These are phyloP conservation scores for Ormyrus thymus DNA, from an alignment of 2,888 invertebrate species.

Conservation along the genomic window DNA sequence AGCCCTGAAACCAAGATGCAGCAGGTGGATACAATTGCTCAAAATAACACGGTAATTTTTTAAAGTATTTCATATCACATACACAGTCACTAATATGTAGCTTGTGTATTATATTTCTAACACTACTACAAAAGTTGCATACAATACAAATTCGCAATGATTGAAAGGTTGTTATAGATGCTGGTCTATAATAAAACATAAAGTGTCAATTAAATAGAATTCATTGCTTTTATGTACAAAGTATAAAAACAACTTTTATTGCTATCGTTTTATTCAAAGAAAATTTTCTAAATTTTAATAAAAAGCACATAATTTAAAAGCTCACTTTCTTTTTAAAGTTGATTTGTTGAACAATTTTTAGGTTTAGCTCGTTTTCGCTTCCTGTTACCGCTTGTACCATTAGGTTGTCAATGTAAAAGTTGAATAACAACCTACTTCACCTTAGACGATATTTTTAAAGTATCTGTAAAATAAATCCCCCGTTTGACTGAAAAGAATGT, in stretches of 20 bases:
- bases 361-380: conserved; percentile 45
- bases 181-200: conserved; percentile 17
- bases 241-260: conserved; percentile 40
- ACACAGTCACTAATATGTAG: conserved; percentile 39
- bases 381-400: conserved; percentile 48
- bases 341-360: conserved; percentile 38
- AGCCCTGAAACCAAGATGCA: conserved; percentile 78
- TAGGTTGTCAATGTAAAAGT: conserved; percentile 47
- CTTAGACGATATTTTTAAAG: conserved; percentile 42
- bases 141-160: conserved; percentile 26
- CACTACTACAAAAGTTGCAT: conserved; percentile 30
- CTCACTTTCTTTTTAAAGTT: conserved; percentile 28
- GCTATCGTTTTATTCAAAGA: conserved; percentile 25
- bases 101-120: conserved; percentile 49
- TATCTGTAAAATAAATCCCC: conserved; percentile 53
- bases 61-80: not conserved
- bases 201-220: conserved; percentile 29
- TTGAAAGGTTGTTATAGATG: conserved; percentile 16
- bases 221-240: conserved; percentile 26
- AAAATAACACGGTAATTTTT: conserved; percentile 77
- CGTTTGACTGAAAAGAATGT: conserved; percentile 72
- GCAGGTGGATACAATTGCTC: conserved; percentile 78
- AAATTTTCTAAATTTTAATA: not conserved
- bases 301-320: conserved; percentile 9
- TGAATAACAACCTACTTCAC: conserved; percentile 43